Evolutionary conservation across 2,113 vertebrate genomes (phyloP).

Genomic region (Stegostoma tigrinum): DNA sequence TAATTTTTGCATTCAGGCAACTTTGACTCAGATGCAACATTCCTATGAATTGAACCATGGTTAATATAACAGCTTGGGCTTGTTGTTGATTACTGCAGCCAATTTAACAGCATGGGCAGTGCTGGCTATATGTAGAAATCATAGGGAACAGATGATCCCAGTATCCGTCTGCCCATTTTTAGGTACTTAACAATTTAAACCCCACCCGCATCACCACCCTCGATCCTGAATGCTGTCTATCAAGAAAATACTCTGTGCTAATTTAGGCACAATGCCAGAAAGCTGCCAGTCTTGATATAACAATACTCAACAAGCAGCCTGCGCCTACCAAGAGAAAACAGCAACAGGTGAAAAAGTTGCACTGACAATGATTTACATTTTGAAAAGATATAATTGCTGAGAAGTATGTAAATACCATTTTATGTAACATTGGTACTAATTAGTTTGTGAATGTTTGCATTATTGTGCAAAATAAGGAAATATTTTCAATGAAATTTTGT

Average conservation of each 20-base stretch:
- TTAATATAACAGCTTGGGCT: neutral
- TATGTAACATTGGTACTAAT: neutral
- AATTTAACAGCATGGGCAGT: too few relatives aligned
- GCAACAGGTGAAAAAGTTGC: neutral
- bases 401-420: neutral
- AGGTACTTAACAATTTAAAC: neutral
- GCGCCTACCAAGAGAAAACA: neutral
- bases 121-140: neutral
- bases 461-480: neutral
- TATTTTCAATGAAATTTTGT: neutral
- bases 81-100: too few relatives aligned
- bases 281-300: neutral
- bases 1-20: too few relatives aligned
- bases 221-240: neutral
- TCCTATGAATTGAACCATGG: too few relatives aligned
- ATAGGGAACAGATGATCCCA: neutral
- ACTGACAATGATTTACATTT: neutral
- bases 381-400: neutral
- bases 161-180: too few relatives aligned
- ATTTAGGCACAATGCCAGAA: neutral
- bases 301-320: neutral
- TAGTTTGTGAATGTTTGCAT: neutral
- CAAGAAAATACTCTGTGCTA: neutral
- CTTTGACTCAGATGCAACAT: too few relatives aligned
- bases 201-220: too few relatives aligned